phyloP scores from a whole-genome alignment of 2,113 vertebrate species.

The Onychostoma macrolepis region DNA sequence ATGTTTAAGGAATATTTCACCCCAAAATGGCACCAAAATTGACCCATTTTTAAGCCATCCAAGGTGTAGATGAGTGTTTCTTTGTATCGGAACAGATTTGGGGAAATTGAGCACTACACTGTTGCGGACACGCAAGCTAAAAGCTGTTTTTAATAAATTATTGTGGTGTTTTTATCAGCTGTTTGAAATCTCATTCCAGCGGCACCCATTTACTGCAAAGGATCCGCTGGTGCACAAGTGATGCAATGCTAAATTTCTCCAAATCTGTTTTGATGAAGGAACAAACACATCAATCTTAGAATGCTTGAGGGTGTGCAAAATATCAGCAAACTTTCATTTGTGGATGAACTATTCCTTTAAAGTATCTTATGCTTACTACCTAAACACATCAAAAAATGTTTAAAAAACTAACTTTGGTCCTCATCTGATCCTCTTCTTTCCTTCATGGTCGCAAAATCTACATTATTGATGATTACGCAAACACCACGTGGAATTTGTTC shows the following conservation, averaged over 20 bases:
- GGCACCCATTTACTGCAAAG: no score
- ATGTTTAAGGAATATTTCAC: neutral
- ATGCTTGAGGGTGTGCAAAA: neutral
- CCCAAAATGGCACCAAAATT: no score
- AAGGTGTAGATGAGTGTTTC: no score
- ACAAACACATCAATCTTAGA: neutral
- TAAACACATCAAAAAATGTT: neutral
- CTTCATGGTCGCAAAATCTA: neutral
- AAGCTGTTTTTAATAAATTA: no score
- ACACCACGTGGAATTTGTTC: slow-evolving; percentile 59
- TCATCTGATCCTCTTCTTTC: slow-evolving; percentile 56
- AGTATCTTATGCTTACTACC: neutral
- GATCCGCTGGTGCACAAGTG: no score
- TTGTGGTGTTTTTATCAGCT: no score
- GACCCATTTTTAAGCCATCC: no score
- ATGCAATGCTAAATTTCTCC: no score
- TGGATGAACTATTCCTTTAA: neutral
- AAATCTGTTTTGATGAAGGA: neutral
- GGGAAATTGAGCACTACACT: no score
- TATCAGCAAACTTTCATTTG: neutral
- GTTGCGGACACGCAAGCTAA: no score
- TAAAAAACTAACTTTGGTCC: slow-evolving; percentile 63
- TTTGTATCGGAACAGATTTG: no score
- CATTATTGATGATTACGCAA: slow-evolving; percentile 74
- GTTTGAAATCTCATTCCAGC: no score